These are phyloP conservation scores for Oncorhynchus tshawytscha DNA, from an alignment of 2,113 vertebrate species.

Conservation along the genomic window DNA sequence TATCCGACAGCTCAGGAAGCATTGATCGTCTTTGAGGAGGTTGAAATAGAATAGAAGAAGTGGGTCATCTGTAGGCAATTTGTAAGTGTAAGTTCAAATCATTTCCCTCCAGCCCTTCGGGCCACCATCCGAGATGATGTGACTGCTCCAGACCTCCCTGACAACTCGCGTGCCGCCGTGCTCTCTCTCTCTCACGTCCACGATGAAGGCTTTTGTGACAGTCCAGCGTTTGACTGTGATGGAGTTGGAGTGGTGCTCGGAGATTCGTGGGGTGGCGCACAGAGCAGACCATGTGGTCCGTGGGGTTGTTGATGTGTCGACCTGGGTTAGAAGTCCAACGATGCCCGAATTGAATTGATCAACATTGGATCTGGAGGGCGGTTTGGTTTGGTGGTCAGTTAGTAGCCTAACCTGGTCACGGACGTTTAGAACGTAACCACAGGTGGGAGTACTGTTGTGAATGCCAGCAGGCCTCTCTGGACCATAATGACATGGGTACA, in stretches of 20 bases:
- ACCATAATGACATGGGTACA: not conserved
- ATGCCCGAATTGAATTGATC: not conserved
- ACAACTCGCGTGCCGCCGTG: not conserved
- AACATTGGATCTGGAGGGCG: too few species aligned
- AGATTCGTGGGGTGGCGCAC: conserved; percentile 38
- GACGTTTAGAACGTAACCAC: too few species aligned
- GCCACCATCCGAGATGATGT: not conserved
- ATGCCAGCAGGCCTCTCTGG: not conserved
- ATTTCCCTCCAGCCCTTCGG: not conserved
- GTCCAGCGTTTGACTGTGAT: conserved; percentile 45
- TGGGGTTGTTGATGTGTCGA: not conserved
- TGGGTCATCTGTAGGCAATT: too few species aligned
- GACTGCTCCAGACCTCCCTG: conserved; percentile 4
- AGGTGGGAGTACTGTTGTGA: not conserved
- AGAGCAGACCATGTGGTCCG: not conserved
- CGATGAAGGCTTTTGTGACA: conserved; percentile 44
- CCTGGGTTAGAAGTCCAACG: not conserved
- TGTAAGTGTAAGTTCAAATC: not conserved
- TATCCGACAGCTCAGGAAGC: not conserved
- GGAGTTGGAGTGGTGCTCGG: conserved; percentile 51
- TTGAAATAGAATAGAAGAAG: too few species aligned
- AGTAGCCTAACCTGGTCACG: not conserved
- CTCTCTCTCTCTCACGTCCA: not conserved
- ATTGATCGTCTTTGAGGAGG: too few species aligned
- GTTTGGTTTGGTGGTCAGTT: too few species aligned